Percentiles rank a stretch among this genome's conserved stretches.
Evolutionary conservation across 2,113 vertebrate species (phyloP).

Genomic region (Psittacula cyanocephala): DNA sequence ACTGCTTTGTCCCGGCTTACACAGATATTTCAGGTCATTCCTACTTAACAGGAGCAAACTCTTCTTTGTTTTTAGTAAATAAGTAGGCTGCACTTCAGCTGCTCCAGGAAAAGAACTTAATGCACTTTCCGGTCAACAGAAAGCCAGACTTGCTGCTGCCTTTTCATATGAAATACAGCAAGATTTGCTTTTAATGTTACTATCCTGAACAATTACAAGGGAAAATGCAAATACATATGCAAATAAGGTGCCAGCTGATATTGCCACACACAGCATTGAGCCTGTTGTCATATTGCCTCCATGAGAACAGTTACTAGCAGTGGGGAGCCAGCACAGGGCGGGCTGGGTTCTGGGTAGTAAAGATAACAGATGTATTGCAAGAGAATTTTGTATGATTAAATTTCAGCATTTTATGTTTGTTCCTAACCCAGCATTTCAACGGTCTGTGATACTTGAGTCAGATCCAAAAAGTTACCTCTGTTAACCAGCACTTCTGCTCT

Average conservation of each 20-base stretch:
- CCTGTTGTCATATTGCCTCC: not conserved
- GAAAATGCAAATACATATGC: slow-evolving; percentile 65
- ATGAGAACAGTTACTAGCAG: not conserved
- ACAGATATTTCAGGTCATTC: not conserved
- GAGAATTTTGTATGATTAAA: slow-evolving; percentile 50
- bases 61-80: not conserved
- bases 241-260: slow-evolving; percentile 48
- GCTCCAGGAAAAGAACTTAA: not conserved
- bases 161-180: not conserved
- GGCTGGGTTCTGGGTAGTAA: slow-evolving; percentile 28
- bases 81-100: not conserved
- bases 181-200: slow-evolving; percentile 51
- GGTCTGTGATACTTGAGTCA: not conserved
- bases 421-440: slow-evolving; percentile 19
- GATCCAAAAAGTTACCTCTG: slow-evolving; percentile 21
- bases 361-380: slow-evolving; percentile 58
- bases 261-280: not conserved
- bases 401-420: slow-evolving; percentile 48
- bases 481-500: not conserved
- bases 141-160: not conserved
- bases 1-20: not conserved
- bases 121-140: not conserved
- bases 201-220: slow-evolving; percentile 1
- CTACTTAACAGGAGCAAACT: not conserved
- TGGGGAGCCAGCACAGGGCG: not conserved